Conservation (phyloP, 2,888 invertebrate genomes). For the Patella depressa region DNA sequence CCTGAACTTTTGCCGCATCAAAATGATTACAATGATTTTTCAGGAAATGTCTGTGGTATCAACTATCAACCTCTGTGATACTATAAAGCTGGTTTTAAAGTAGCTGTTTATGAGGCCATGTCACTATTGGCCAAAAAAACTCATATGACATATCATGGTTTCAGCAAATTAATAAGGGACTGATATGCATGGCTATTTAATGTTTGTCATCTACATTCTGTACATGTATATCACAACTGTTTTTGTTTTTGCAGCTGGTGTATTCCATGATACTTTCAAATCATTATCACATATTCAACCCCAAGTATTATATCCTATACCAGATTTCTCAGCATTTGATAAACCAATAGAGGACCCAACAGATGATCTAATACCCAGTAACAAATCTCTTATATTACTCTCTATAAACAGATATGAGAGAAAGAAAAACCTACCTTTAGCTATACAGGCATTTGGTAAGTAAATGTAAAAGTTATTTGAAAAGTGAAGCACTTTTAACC, state of each 20-base stretch:
- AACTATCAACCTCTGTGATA: no score
- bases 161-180: no score
- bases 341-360: constrained; percentile 47
- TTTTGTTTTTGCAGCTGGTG: constrained; percentile 74
- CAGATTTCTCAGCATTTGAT: constrained; percentile 78
- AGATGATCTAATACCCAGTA: constrained; percentile 56
- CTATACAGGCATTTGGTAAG: constrained; percentile 84
- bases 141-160: no score
- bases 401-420: constrained; percentile 98
- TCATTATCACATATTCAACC: constrained; percentile 78
- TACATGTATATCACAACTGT: constrained; percentile 7
- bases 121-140: no score
- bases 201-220: no score
- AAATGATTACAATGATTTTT: no score
- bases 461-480: constrained; percentile 2
- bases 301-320: constrained; percentile 93
- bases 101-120: no score
- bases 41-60: no score
- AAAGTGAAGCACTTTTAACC: not conserved
- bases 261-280: constrained; percentile 89
- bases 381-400: constrained; percentile 78
- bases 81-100: no score
- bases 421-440: constrained; percentile 93
- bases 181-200: no score
- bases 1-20: no score